phyloP scores from a whole-genome alignment of 2,888 invertebrate genomes.

The Athalia rosae region DNA sequence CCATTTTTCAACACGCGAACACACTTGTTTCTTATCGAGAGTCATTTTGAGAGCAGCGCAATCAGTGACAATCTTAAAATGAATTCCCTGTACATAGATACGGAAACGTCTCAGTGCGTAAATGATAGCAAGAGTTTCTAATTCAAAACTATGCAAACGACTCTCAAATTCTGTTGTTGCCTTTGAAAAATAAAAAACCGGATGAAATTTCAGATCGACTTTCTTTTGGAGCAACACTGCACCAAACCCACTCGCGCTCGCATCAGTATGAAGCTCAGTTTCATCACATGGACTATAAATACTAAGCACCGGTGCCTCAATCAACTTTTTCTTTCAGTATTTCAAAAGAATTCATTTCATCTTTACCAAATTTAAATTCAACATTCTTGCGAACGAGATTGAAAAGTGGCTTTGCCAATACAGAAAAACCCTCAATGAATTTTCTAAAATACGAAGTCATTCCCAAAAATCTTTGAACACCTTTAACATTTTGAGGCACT shows the following conservation, averaged over 20 bases:
- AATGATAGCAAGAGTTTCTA: conserved; percentile 55
- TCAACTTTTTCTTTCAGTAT: conserved; percentile 52
- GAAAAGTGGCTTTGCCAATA: conserved; percentile 60
- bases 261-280: conserved; percentile 65
- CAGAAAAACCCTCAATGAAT: conserved; percentile 55
- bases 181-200: conserved; percentile 61
- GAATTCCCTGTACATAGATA: conserved; percentile 55
- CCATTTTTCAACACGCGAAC: conserved; percentile 60
- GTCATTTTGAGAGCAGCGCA: conserved; percentile 58
- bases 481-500: conserved; percentile 51
- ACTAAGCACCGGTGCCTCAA: conserved; percentile 55
- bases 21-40: conserved; percentile 59
- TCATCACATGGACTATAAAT: conserved; percentile 60
- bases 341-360: conserved; percentile 54
- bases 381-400: conserved; percentile 54
- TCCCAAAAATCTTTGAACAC: conserved; percentile 58
- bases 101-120: conserved; percentile 54
- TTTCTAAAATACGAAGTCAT: conserved; percentile 60
- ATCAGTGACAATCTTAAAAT: conserved; percentile 59
- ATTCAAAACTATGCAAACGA: conserved; percentile 61
- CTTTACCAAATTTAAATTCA: conserved; percentile 55
- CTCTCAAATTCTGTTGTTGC: conserved; percentile 57
- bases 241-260: conserved; percentile 61
- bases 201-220: conserved; percentile 56
- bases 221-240: conserved; percentile 62